Evolutionary conservation across 2,888 invertebrate genomes (phyloP), one percentile per base, ranked within the genome.

Genomic region (Eupithecia subumbrata): DNA sequence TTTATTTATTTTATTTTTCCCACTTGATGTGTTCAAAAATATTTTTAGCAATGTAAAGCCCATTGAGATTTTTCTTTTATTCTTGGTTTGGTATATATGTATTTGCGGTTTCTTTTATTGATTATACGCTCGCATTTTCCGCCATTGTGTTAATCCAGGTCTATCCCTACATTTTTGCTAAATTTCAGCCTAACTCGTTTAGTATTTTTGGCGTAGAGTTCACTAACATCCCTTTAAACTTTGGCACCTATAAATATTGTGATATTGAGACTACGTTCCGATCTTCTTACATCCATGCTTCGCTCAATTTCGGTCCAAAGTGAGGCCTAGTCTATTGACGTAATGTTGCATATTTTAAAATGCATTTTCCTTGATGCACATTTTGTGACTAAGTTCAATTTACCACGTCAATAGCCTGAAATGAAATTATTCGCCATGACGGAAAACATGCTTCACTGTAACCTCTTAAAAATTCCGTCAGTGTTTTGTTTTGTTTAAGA

Each of bases 201-300:
- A 48, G 48, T 48, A 18, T 1, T 48, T 48, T 48, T 48, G 18
- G 16, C 48, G 14, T 43, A 43, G 14, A 43, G 3, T 2, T 43
- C 14, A 43, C 43, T 5, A 40, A 40, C 40, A 12, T 12, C 1
- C 40, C 1, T 40, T 40, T 2, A 40, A 16, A 45, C 16, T 45
- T 45, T 45, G 5, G 48, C 16, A 48, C 14, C 16, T 5, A 16
- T 18, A 45, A 14, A 9, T n/a, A n/a, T 56, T 56, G 22, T 56
- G 22, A 22, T 56, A n/a, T 52, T 52, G 56, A 22, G 11, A 56
- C 30, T 12, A 56, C 30, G 14, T 63, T 25, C 63, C 30, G 63
- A 63, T 63, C 22, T 64, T 64, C 64, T 18, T 64, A 64, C 64
- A 34, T 64, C 64, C 64, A 34, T 64, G 64, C 5, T 34, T 34